Evolutionary conservation across 2,113 vertebrate genomes (phyloP).

Genomic region (Conger conger): DNA sequence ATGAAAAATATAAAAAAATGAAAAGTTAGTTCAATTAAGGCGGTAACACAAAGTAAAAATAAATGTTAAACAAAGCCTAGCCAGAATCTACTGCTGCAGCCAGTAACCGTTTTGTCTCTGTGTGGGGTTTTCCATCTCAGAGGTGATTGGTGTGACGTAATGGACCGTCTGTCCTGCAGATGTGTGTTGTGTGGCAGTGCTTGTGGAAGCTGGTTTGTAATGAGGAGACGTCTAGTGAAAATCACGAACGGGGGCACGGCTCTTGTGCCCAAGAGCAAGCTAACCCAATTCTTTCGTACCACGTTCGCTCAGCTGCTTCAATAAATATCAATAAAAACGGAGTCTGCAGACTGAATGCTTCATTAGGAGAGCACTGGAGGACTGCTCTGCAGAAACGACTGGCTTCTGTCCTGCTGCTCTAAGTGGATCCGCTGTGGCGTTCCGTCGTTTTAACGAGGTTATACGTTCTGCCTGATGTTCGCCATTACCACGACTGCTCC

Average conservation of each 20-base stretch:
- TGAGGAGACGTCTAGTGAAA: background rate
- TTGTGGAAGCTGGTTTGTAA: background rate
- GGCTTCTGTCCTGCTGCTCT: background rate
- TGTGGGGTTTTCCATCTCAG: too few species aligned
- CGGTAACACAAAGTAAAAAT: background rate
- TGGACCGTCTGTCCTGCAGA: background rate
- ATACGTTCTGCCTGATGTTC: background rate
- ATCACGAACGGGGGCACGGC: background rate
- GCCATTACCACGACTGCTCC: too few species aligned
- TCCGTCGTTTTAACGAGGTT: background rate
- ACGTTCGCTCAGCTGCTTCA: too few species aligned
- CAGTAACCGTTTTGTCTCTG: background rate
- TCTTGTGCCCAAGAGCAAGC: background rate
- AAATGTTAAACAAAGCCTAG: background rate
- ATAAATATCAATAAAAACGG: too few species aligned
- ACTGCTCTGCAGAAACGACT: too few species aligned
- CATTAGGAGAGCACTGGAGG: too few species aligned
- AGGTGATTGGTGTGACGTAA: too few species aligned
- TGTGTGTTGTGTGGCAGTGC: background rate
- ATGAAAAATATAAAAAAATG: background rate
- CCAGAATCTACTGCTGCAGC: background rate
- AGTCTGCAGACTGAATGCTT: too few species aligned
- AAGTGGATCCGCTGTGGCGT: background rate
- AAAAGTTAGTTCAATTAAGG: slow-evolving; percentile 1
- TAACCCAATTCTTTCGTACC: too few species aligned